Evolutionary conservation across 2,113 vertebrate species (phyloP), one percentile per base, ranked within the genome.

Genomic region (Xiphias gladius): DNA sequence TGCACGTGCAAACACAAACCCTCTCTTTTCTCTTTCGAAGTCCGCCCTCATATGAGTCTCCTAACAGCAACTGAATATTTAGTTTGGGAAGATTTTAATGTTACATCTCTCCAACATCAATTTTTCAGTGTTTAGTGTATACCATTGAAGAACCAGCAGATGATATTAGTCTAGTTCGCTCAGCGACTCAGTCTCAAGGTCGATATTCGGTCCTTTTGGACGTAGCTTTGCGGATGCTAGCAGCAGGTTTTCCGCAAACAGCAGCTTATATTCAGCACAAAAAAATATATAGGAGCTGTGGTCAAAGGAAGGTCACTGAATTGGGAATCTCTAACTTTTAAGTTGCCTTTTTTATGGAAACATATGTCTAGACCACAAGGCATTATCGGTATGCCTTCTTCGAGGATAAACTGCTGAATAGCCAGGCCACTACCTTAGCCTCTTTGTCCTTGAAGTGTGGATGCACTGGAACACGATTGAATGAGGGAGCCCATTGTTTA

Each of bases 261-360:
- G 41, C 24, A 26, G 79, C 28, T 61, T 65, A 65, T 59, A 74
- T 86, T 85, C 71, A 26, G 66, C 13, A 14, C 43, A 14, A 79
- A 70, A 87, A 86, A 88, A 90, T 76, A 85, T 76, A 88, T 82
- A 55, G 76, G 57, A 16, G 76, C 77, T 67, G 73, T 71, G 88
- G 85, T 91, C 77, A 71, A 65, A 71, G 28, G 77, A 89, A 92
- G 91, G 89, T 91, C 88, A 72, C 41, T 30, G 80, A 89, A 80
- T 82, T 64, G 61, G 63, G 84, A 81, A 78, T 85, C 46, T 73
- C 22, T 57, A 79, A 75, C 62, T 72, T 87, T 64, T 68, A 73
- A 74, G 82, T 85, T 57, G 84, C 35, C 54, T 0, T 32, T 59
- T 84, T 86, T 83, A 90, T 84, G 79, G 75, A 83, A 89, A 85